These are phyloP conservation scores for Apus apus DNA, from an alignment of 2,113 vertebrate species.

Conservation along the genomic window DNA sequence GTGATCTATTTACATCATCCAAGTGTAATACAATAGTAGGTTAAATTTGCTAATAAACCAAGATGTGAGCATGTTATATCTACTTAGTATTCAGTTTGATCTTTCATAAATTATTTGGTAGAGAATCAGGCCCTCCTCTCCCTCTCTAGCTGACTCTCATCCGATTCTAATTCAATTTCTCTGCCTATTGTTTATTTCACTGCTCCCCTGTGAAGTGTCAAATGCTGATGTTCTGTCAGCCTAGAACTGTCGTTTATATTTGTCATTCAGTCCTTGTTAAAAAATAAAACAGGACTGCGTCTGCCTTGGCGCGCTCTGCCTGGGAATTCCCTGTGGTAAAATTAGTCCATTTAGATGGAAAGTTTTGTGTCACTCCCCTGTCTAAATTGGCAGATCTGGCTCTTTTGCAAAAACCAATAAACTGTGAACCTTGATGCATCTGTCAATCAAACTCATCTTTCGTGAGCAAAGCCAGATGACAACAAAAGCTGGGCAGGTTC, in stretches of 20 bases:
- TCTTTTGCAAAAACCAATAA: slow-evolving; percentile 93
- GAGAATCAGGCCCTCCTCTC: slow-evolving; percentile 44
- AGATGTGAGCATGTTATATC: neutral
- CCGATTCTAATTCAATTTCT: slow-evolving; percentile 88
- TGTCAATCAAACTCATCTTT: slow-evolving; percentile 90
- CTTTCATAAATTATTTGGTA: slow-evolving; percentile 47
- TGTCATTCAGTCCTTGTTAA: slow-evolving; percentile 94
- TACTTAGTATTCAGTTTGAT: slow-evolving; percentile 55
- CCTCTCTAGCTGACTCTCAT: slow-evolving; percentile 70
- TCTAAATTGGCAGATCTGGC: slow-evolving; percentile 95
- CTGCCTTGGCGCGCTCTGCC: slow-evolving; percentile 81
- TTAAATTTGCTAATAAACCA: slow-evolving; percentile 26
- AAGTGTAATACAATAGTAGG: neutral
- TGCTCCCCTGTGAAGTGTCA: slow-evolving; percentile 90
- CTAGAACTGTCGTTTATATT: slow-evolving; percentile 88
- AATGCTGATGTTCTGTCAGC: slow-evolving; percentile 88
- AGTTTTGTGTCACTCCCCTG: slow-evolving; percentile 93
- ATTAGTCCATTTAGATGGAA: slow-evolving; percentile 94
- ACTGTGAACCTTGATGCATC: slow-evolving; percentile 92
- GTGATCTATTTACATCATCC: neutral
- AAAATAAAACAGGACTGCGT: slow-evolving; percentile 81
- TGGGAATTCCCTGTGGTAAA: slow-evolving; percentile 92
- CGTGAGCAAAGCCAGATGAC: slow-evolving; percentile 87
- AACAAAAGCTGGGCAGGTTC: slow-evolving; percentile 79
- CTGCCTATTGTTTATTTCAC: slow-evolving; percentile 89